Evolutionary conservation across 2,797 vertebrate species (phyloP), one percentile per base, ranked within the genome.

Genomic region (Myotis daubentonii): DNA sequence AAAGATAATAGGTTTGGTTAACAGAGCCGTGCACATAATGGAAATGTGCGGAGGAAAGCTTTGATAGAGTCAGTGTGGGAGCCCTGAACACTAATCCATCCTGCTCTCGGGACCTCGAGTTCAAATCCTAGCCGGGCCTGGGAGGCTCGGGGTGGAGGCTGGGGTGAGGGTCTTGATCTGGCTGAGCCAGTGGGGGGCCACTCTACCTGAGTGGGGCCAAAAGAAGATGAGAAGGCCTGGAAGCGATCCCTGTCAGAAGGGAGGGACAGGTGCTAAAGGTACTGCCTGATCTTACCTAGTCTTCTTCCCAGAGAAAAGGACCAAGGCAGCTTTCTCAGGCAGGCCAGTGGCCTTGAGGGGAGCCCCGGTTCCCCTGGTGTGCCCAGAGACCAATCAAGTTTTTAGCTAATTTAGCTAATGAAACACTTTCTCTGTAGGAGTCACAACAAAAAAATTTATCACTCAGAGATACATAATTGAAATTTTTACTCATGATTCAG

Each of bases 1-100:
- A 97, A 98, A 97, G 97, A 98, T 98, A 98, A 98, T 98, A 98
- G 98, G 94, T 98, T 98, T 98, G 98, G 97, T 98, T 98, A 98
- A 98, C 98, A 98, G 98, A 97, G 97, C 98, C 97, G 90, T 98
- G 98, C 97, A 95, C 95, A 98, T 98, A 98, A 98, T 98, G 98
- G 97, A 97, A 96, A 98, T 98, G 95, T 98, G 96, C 41, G 6
- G 96, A 98, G 96, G 93, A 97, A 97, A 97, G 97, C 97, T 96
- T 97, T 98, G 97, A 97, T 91, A 93, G 94, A 98, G 95, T 97
- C 98, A 97, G 97, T 95, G 81, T 97, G 98, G 97, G 97, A 98
- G 95, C 97, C 97, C 53, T 0, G 76, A 96, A 96, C 87, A 53
- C 95, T 98, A 97, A 98, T 97, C 96, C 97, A 97, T 94, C 93